Base-by-base conservation (phyloP, 1,140 invertebrate species). In the Tenebrio molitor region DNA sequence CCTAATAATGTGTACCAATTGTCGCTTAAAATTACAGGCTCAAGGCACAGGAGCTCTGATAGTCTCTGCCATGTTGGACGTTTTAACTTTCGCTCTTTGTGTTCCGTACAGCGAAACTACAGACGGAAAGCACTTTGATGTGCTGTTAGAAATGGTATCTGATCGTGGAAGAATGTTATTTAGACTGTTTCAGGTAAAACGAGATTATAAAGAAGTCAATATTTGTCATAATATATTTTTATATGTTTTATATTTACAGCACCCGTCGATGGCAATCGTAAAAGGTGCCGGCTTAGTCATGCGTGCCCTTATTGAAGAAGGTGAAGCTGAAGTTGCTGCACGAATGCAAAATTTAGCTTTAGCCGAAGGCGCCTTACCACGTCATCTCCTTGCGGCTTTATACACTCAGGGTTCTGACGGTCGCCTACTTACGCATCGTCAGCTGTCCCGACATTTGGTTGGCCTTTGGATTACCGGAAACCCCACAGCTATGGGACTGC, bases 21-120 rank as follows among this genome's bases (percentile, higher is more conserved):
- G n/a, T n/a, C n/a, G n/a, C n/a, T n/a, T n/a, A n/a, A n/a, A n/a
- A n/a, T 86, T 84, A 33, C 79, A 95, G 94, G 89, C 90, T 77
- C 90, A 91, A 80, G 92, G 89, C 25, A 93, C 91, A 65, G 92
- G 92, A n/a, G 92, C 93, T 21, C 78, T 95, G 19, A 91, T 95
- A 1, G 89, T 94, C n/a, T 92, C 92, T 15, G 94, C 96, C 29
- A 98, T 99, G 95, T 87, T 99, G 79, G 98, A 99, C 85, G 97
- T 99, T 81, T 86, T 99, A 72, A 99, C 97, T n/a, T 99, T 98
- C 87, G 93, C 97, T 3, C 86, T 99, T 6, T 99, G 98, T 86
- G 95, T 98, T 71, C 98, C 98, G 15, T 99, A 99, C 85, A 97
- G 95, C 83, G 98, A 99, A 86, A 99, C 98, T 23, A 99, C 98